Evolutionary conservation across 1,140 invertebrate species (phyloP).

Genomic region (Pseudoatta argentina): DNA sequence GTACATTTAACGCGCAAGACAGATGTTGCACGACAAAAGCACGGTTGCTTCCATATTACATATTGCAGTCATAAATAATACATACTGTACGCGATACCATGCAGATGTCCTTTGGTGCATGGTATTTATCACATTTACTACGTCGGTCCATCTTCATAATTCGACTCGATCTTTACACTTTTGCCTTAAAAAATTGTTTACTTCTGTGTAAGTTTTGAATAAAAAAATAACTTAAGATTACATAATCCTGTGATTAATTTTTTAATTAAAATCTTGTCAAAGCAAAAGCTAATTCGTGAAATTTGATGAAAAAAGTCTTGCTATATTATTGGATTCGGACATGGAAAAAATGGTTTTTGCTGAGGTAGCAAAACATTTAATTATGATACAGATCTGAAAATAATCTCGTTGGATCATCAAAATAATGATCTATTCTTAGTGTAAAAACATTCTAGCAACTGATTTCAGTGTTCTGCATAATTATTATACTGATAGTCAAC

Average conservation of each 20-base stretch:
- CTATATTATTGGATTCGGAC: background rate
- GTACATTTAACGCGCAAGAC: constrained; percentile 27
- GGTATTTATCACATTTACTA: constrained; percentile 18
- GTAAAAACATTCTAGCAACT: no score
- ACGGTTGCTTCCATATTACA: constrained; percentile 27
- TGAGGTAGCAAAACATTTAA: no score
- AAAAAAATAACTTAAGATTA: background rate
- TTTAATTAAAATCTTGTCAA: background rate
- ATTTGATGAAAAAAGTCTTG: background rate
- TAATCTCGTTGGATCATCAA: no score
- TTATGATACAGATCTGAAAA: no score
- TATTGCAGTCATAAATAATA: constrained; percentile 51
- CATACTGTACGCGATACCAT: background rate
- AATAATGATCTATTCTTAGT: no score
- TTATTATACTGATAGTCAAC: no score
- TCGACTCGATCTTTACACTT: background rate
- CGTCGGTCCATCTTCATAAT: background rate
- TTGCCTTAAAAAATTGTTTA: background rate
- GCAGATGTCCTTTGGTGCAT: constrained; percentile 2
- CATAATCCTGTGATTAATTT: background rate
- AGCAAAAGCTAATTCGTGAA: background rate
- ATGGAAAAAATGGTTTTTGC: no score
- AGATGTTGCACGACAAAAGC: constrained; percentile 47
- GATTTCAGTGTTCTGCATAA: no score
- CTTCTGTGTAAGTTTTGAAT: background rate